Evolutionary conservation across 2,113 vertebrate genomes (phyloP).

Genomic region (Choloepus hoffmanni): DNA sequence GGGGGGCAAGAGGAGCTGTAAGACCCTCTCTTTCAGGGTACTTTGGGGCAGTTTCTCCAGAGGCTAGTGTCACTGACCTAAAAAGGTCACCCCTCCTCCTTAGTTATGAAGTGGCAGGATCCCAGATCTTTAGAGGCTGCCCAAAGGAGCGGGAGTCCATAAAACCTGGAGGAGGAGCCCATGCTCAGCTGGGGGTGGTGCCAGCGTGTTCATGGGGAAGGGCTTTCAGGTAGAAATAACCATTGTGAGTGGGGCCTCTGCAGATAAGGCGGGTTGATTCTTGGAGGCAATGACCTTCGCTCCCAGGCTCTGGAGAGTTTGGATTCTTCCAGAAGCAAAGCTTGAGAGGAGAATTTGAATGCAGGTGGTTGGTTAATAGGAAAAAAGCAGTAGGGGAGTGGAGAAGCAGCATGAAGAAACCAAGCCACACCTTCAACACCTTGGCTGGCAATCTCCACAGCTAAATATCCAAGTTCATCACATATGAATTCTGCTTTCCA

Average conservation of each 20-base stretch:
- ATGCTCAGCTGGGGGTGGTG: neutral
- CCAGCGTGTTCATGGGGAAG: neutral
- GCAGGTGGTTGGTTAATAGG: slow-evolving; percentile 32
- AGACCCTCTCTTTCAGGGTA: neutral
- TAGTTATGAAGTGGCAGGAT: slow-evolving; percentile 66
- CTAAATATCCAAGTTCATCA: no score
- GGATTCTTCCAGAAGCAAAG: neutral
- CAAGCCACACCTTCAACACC: no score
- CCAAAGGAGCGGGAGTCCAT: neutral
- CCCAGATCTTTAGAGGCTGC: neutral
- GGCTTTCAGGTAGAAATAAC: neutral
- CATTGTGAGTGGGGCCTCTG: neutral
- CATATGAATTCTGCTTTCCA: no score
- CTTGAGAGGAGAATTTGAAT: neutral
- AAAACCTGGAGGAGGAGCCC: slow-evolving; percentile 30
- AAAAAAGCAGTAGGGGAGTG: neutral
- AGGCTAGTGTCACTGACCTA: neutral
- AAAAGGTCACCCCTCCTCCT: neutral
- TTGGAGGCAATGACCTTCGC: neutral
- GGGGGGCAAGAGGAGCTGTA: neutral
- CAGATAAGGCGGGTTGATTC: neutral
- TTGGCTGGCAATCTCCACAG: no score
- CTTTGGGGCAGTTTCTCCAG: neutral
- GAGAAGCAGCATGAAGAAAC: neutral
- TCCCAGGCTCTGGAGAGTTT: neutral